A percentile compares a stretch with the other conserved stretches of the same genome.
These are phyloP conservation scores for Ploceus nigricollis DNA, from an alignment of 2,113 vertebrate genomes.

Conservation along the genomic window DNA sequence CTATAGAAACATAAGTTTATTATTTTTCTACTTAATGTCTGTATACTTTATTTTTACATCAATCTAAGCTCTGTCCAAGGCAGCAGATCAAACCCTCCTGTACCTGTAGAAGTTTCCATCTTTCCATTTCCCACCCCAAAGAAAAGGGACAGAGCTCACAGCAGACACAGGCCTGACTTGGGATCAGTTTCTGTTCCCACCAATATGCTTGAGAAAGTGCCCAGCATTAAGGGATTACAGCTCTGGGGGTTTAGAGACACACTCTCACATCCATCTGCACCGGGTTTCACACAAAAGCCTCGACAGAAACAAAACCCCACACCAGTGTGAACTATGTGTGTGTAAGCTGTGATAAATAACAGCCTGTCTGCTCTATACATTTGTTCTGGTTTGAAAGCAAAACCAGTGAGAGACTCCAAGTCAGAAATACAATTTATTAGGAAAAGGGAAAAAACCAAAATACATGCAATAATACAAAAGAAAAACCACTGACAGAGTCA, in stretches of 20 bases:
- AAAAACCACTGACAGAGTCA: too few relatives aligned
- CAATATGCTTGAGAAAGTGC: neutral
- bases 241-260: neutral
- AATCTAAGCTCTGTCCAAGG: too few relatives aligned
- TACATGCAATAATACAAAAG: too few relatives aligned
- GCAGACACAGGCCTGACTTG: neutral
- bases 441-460: too few relatives aligned
- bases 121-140: neutral
- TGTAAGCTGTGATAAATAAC: neutral
- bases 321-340: accelerated
- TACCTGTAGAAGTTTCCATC: too few relatives aligned
- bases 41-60: too few relatives aligned
- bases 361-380: accelerated
- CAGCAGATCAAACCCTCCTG: too few relatives aligned
- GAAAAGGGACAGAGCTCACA: neutral
- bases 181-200: neutral
- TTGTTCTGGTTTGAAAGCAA: too few relatives aligned
- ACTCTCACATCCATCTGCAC: neutral
- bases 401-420: too few relatives aligned
- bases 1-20: too few relatives aligned
- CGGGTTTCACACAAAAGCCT: neutral
- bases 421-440: too few relatives aligned
- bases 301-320: neutral
- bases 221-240: neutral
- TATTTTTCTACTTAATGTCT: too few relatives aligned